Evolutionary conservation across 2,888 invertebrate species (phyloP).

Genomic region (Saturnia pavonia): DNA sequence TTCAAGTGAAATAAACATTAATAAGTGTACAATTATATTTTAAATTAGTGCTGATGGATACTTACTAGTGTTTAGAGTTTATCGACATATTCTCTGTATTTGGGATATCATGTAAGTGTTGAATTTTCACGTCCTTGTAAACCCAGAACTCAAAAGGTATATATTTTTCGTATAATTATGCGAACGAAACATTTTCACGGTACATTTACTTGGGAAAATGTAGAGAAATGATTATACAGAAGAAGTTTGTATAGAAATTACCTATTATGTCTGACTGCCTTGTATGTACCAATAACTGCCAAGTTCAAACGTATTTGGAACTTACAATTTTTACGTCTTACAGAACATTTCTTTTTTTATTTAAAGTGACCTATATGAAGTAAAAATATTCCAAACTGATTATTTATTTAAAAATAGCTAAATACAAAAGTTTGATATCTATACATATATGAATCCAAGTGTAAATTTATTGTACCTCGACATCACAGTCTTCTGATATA

Average conservation of each 20-base stretch:
- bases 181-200: slow-evolving; percentile 61
- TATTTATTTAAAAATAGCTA: not conserved
- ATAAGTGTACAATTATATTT: slow-evolving; percentile 1
- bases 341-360: not conserved
- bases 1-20: not conserved
- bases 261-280: not conserved
- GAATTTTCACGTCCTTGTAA: slow-evolving; percentile 52
- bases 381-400: not conserved
- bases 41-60: slow-evolving; percentile 31
- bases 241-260: slow-evolving; percentile 6
- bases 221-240: not conserved
- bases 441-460: not conserved
- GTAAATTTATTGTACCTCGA: not conserved
- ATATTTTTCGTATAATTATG: slow-evolving; percentile 58
- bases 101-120: slow-evolving; percentile 41
- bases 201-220: slow-evolving; percentile 31
- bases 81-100: not conserved
- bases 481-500: not conserved
- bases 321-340: too few species aligned
- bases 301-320: too few species aligned
- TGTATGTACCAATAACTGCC: too few species aligned
- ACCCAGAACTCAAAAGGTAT: slow-evolving; percentile 33
- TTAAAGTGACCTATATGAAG: not conserved
- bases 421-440: not conserved
- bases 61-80: slow-evolving; percentile 20